These are phyloP conservation scores for Cyclargus thomasi DNA, from an alignment of 1,140 invertebrate genomes.

Conservation along the genomic window DNA sequence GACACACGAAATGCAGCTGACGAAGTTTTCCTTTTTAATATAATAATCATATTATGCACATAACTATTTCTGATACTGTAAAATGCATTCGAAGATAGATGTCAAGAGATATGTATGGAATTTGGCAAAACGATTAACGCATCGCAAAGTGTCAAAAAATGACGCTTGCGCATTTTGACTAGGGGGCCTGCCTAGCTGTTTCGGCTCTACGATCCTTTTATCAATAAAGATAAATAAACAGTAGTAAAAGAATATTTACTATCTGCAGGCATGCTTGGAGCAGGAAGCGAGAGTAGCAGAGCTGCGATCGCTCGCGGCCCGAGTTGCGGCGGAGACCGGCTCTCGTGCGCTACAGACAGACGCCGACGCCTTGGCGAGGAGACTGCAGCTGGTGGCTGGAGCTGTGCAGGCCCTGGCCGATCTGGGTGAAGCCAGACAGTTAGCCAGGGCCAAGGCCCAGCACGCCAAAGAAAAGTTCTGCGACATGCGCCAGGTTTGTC, in stretches of 20 bases:
- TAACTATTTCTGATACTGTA: no score
- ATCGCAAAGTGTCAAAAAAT: no score
- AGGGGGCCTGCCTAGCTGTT: no score
- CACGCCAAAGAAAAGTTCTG: slow-evolving; percentile 57
- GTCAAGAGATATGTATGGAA: no score
- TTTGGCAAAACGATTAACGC: no score
- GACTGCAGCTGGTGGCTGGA: slow-evolving; percentile 85
- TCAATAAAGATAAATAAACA: no score
- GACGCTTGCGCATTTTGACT: no score
- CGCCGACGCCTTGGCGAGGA: slow-evolving; percentile 83
- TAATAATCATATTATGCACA: neutral
- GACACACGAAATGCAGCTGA: neutral
- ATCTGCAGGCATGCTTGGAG: slow-evolving; percentile 82
- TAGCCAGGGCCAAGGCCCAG: slow-evolving; percentile 58
- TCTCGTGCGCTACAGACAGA: slow-evolving; percentile 83
- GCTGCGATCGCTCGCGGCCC: slow-evolving; percentile 82
- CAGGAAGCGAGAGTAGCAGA: slow-evolving; percentile 84
- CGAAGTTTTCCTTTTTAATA: neutral
- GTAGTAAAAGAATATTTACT: no score
- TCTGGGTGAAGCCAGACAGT: slow-evolving; percentile 79
- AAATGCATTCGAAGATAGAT: no score
- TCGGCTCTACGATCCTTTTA: no score
- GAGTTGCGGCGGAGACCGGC: slow-evolving; percentile 85
- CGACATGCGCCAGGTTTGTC: slow-evolving; percentile 60
- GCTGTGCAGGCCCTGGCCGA: slow-evolving; percentile 83